Base-by-base conservation (phyloP, 2,797 vertebrate species). In the Channallabes apus region DNA sequence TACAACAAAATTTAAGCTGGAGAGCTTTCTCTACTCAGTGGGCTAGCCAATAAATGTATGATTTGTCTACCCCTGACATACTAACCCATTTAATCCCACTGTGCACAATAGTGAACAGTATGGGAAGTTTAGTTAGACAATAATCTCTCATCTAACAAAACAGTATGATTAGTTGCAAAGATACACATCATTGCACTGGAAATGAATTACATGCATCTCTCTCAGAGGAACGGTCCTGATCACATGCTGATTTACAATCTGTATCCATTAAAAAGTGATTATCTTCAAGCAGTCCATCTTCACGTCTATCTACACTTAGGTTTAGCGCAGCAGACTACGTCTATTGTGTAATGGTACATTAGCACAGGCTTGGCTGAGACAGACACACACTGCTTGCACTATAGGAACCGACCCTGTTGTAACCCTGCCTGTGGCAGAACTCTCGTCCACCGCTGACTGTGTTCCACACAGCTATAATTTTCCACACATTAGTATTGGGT, bases 261-360 rank as follows among this genome's bases (percentile, higher is more conserved):
- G 68, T 80, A 58, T 15, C 68, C 62, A 83, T 85, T 85, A 79
- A 82, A 87, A 87, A 65, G 79, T 61, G 72, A 82, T 85, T 87
- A 82, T 85, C 59, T 84, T 76, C 62, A 84, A 81, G 83, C 71
- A 84, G 83, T 81, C 65, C 71, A 82, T 76, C 71, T 75, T 75
- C 46, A 76, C 59, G 61, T 85, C 29, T 58, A 67, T 65, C 41
- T 73, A 35, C 79, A 81, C 54, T 41, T n/a, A 69, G 64, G 85
- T 29, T 76, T 59, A 65, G 62, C 59, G 46, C 62, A 62, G n/a
- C 46, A 20, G 41, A 85, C 69, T 68, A 64, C 54, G 46, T 35
- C 62, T 82, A 85, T 59, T 85, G 84, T 82, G 84, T 24, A 68
- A 78, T 86, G 80, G 54, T 61, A 82, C 85, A 77, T 82, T 77